A percentile compares a stretch with the other conserved stretches of the same genome.
Evolutionary conservation across 2,113 vertebrate species (phyloP).

Genomic region (Dipodomys stephensi): DNA sequence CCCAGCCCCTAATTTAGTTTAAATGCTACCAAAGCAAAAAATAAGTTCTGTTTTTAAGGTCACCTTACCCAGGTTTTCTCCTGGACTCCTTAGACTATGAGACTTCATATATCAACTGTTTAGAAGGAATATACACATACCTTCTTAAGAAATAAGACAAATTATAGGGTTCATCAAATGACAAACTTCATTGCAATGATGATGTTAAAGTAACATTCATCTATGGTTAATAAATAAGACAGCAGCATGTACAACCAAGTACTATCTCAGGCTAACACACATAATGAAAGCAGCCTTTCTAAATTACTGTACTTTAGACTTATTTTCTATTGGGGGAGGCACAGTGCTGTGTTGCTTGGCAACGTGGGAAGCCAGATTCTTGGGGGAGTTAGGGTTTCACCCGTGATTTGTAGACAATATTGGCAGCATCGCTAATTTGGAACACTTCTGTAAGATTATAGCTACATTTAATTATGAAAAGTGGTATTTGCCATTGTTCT

Average conservation of each 20-base stretch:
- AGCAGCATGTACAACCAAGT: background rate
- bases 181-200: background rate
- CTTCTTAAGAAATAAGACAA: background rate
- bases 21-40: too few species aligned
- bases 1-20: too few species aligned
- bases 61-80: background rate
- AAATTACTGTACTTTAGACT: background rate
- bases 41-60: background rate
- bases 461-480: background rate
- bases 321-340: background rate
- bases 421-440: background rate
- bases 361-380: background rate
- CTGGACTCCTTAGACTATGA: background rate
- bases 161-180: background rate
- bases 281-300: background rate
- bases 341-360: background rate
- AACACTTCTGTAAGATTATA: background rate
- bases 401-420: background rate
- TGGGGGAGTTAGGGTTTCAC: background rate
- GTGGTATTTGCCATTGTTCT: constrained; percentile 3
- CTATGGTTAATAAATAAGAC: background rate
- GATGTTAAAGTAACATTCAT: background rate
- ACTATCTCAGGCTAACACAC: background rate
- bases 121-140: background rate
- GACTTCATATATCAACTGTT: background rate